Base-by-base conservation (phyloP, 2,113 vertebrate species). In the Cyprinodon tularosa region DNA sequence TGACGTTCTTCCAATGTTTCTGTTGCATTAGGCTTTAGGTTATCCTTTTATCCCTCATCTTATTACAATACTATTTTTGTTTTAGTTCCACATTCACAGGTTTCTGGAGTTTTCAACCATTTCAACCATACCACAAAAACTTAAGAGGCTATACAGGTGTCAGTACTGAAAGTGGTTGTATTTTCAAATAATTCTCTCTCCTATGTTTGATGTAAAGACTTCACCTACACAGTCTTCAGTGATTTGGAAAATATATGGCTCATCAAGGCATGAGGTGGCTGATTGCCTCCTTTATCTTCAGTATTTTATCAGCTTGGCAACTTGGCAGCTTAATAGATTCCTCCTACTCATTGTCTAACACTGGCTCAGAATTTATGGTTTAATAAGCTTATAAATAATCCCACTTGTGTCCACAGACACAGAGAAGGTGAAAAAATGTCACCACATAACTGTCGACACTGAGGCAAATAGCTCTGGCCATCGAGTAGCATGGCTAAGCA, bases 341-440 rank as follows among this genome's bases (percentile, higher is more conserved):
- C 78, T 84, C 71, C 72, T 74, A 78, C 81, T 86, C 72, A 85
- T 83, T 87, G 90, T 88, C 71, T 82, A 83, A 45, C 78, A 72
- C 71, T 68, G 86, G 86, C 84, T 82, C 75, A 87, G 78, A 91
- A 90, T 90, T 87, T 84, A 88, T 15, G 62, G 74, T 87, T 84
- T 90, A 89, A 90, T 84, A 81, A 79, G 87, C 83, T 90, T 89
- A 89, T 90, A 88, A 91, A 90, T 90, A 89, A 90, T 81, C 86
- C 85, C 84, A 59, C 61, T 77, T 81, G 83, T 83, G 85, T 86
- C 83, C 76, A 84, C 81, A 85, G 82, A 84, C 68, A 85, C 83
- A 85, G 78, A 81, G 83, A 84, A 86, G 87, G 86, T 83, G 78
- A 84, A 72, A 17, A 74, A 85, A 87, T 82, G 89, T 86, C 87